These are phyloP conservation scores for Oreotrochilus melanogaster DNA, from an alignment of 2,113 vertebrate genomes.

Conservation along the genomic window DNA sequence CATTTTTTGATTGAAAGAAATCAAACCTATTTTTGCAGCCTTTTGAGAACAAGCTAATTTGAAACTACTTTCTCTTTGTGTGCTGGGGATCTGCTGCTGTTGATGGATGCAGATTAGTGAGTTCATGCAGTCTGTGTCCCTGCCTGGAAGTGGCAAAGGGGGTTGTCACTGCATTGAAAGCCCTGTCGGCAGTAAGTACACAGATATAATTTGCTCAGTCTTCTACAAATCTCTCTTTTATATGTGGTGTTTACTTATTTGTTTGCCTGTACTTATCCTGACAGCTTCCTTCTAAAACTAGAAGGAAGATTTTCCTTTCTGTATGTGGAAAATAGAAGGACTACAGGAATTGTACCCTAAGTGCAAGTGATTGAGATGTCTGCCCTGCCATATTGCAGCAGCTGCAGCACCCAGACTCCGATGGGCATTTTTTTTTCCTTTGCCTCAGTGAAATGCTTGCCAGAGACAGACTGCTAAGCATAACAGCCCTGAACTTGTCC, in stretches of 20 bases:
- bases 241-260: not conserved
- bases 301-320: not conserved
- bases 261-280: not conserved
- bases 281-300: not conserved
- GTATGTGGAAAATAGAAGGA: not conserved
- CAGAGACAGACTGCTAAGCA: not conserved
- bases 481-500: accelerated
- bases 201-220: not conserved
- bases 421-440: not conserved
- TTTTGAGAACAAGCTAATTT: not conserved
- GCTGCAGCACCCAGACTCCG: not conserved
- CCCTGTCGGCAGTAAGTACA: not conserved
- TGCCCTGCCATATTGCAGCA: not conserved
- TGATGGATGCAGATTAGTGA: not conserved
- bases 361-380: not conserved
- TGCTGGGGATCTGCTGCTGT: not conserved
- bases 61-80: not conserved
- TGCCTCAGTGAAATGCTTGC: not conserved
- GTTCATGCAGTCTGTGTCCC: not conserved
- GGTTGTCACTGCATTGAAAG: not conserved
- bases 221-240: not conserved
- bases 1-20: not conserved
- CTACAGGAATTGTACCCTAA: not conserved
- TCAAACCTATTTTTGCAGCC: not conserved
- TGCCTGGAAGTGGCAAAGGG: not conserved